Evolutionary conservation across 2,113 vertebrate species (phyloP).

Genomic region (Alces alces): DNA sequence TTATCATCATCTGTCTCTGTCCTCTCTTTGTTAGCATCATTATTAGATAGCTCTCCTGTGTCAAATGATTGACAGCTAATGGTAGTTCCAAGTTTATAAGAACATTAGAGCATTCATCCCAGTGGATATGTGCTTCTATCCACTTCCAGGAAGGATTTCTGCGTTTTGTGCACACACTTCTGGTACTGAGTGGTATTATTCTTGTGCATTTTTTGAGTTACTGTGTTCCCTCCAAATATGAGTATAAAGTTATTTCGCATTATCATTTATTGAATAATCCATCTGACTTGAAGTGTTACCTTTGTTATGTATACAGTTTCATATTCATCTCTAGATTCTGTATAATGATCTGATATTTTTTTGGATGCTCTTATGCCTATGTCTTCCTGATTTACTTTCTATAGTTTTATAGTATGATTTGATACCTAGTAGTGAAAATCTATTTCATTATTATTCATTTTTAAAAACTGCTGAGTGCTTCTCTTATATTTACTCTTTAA

Average conservation of each 20-base stretch:
- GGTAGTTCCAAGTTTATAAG: neutral
- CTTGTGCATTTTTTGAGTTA: neutral
- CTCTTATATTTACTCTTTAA: neutral
- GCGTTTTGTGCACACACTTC: neutral
- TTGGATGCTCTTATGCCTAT: neutral
- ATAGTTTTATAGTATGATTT: neutral
- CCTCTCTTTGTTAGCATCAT: neutral
- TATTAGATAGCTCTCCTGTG: neutral
- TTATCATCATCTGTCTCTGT: neutral
- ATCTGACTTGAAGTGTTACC: neutral
- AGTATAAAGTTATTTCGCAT: neutral
- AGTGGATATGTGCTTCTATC: neutral
- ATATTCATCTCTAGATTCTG: neutral
- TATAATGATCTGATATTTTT: neutral
- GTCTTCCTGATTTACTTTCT: neutral
- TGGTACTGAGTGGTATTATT: neutral
- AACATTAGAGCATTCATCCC: neutral
- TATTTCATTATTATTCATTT: neutral
- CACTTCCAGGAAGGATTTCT: neutral
- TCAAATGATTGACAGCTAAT: neutral
- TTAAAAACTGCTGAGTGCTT: neutral
- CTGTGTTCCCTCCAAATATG: neutral
- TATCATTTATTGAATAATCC: neutral
- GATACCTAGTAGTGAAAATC: neutral
- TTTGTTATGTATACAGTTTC: neutral